These are phyloP conservation scores for Temnothorax rugatulus DNA, from an alignment of 2,888 invertebrate species.

Conservation along the genomic window DNA sequence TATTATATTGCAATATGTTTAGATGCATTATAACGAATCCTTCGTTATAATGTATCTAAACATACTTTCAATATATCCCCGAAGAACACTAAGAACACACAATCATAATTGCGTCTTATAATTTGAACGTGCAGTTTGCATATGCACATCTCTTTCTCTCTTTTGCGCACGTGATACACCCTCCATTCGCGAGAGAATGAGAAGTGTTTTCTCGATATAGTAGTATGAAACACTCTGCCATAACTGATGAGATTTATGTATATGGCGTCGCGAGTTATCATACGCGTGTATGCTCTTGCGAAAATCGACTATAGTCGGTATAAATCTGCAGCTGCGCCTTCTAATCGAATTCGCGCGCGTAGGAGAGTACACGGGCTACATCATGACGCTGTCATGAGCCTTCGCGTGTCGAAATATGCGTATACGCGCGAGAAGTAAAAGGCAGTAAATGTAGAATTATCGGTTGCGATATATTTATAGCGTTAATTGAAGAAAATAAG, in stretches of 20 bases:
- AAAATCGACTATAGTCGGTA: constrained; percentile 27
- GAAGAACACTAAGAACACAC: too few species aligned
- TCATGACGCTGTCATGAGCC: not conserved
- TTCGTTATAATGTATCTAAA: too few species aligned
- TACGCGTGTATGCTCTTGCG: not conserved
- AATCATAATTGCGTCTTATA: not conserved
- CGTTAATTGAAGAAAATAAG: constrained; percentile 4
- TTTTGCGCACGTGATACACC: not conserved
- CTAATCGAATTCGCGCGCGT: constrained; percentile 16
- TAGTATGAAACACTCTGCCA: not conserved
- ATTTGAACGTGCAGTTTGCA: constrained; percentile 3
- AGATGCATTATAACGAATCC: not conserved
- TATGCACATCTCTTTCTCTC: not conserved
- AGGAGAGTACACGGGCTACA: not conserved
- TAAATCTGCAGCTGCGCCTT: constrained; percentile 35
- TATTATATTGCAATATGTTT: not conserved
- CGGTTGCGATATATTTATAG: constrained; percentile 20
- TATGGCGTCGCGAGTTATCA: not conserved
- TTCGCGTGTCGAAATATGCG: not conserved
- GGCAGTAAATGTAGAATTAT: not conserved
- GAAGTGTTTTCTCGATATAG: not conserved
- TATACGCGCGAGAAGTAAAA: not conserved
- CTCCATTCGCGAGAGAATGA: not conserved
- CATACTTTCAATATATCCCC: too few species aligned
- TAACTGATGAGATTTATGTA: constrained; percentile 34